Percentiles rank a stretch among this genome's conserved stretches.
These are phyloP conservation scores for Pluvianellus socialis DNA, from an alignment of 2,113 vertebrate genomes.

Conservation along the genomic window DNA sequence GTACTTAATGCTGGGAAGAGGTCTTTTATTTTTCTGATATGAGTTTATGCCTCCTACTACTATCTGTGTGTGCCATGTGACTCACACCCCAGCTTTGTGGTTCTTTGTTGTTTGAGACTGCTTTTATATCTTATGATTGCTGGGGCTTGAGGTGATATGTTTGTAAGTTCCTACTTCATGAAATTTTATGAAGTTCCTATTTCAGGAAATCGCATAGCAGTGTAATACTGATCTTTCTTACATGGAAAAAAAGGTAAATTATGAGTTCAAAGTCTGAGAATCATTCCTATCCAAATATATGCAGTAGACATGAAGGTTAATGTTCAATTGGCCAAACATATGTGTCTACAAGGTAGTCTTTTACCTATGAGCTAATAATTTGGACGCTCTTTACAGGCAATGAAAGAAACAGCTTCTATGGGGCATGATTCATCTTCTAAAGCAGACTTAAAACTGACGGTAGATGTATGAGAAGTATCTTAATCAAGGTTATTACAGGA, in stretches of 20 bases:
- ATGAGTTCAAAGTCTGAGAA: neutral
- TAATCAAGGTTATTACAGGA: constrained; percentile 56
- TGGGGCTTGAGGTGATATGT: neutral
- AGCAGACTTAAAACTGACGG: neutral
- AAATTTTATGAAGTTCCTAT: neutral
- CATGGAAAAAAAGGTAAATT: neutral
- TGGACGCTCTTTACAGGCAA: neutral
- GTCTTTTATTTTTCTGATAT: neutral
- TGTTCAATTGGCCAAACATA: neutral
- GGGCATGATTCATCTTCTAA: neutral
- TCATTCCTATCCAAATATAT: neutral
- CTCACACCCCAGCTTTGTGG: neutral
- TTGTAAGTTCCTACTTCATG: neutral
- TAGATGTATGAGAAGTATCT: constrained; percentile 33
- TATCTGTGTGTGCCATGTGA: neutral
- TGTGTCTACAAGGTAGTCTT: neutral
- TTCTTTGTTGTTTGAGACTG: neutral
- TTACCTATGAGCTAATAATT: neutral
- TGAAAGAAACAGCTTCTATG: neutral
- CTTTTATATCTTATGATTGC: neutral
- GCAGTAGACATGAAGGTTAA: neutral
- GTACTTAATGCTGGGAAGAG: neutral
- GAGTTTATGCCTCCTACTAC: neutral
- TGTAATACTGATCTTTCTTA: neutral
- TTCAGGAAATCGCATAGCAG: neutral